A percentile compares a stretch with the other conserved stretches of the same genome.
These are phyloP conservation scores for Danio choprae DNA, from an alignment of 2,797 vertebrate species.

Conservation along the genomic window DNA sequence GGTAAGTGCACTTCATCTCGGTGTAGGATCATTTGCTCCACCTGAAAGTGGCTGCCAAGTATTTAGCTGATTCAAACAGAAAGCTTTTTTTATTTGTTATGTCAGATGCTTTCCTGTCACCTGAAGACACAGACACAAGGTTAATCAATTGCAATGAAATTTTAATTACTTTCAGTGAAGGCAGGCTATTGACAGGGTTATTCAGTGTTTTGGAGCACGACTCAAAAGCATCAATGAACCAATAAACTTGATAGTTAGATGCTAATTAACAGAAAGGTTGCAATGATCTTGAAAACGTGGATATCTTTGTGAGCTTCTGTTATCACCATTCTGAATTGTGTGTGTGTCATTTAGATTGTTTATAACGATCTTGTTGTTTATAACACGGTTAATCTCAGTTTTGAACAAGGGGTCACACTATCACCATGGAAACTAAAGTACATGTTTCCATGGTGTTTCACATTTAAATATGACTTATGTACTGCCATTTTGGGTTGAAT, in stretches of 20 bases:
- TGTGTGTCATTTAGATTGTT: not conserved
- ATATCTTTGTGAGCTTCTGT: not conserved
- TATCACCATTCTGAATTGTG: not conserved
- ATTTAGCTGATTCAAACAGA: not conserved
- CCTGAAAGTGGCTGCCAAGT: not conserved
- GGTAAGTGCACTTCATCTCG: not conserved
- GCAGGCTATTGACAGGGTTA: constrained; percentile 14
- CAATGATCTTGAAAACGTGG: not conserved
- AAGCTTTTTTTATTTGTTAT: not conserved
- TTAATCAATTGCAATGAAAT: not conserved
- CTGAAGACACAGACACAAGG: not conserved
- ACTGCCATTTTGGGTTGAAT: not conserved
- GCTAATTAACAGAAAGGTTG: not conserved
- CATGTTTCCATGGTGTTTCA: constrained; percentile 21
- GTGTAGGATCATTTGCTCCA: not conserved
- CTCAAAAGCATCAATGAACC: constrained; percentile 17
- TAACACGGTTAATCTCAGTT: constrained; percentile 4
- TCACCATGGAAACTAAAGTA: constrained; percentile 22
- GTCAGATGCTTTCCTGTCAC: not conserved
- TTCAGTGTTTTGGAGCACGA: not conserved
- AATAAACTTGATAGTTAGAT: not conserved
- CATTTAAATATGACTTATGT: not conserved
- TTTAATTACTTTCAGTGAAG: not conserved
- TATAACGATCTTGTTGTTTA: constrained; percentile 9
- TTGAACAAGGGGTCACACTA: constrained; percentile 12